Evolutionary conservation across 2,888 invertebrate genomes (phyloP), one percentile per base, ranked within the genome.

Genomic region (Fragum fragum): DNA sequence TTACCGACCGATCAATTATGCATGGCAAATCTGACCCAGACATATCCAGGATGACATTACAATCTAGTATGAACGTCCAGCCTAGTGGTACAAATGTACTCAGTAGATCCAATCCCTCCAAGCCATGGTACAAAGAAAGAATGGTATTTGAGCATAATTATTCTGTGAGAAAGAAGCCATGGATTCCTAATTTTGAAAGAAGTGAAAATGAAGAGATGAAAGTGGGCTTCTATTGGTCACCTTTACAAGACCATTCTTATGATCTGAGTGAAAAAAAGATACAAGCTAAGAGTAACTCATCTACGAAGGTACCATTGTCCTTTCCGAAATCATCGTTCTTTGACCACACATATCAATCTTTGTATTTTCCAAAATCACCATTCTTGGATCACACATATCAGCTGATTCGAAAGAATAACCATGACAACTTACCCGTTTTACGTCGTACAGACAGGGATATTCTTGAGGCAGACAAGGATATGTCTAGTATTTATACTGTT

Each of bases 321-420:
- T 36, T 36, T 36, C 32, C 5, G 3, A 9, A 36, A 47, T n/a
- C 14, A 47, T 3, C 47, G 16, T 9, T 9, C 18, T 47, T 47
- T 2, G 14, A 47, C 14, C 47, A 47, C 47, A 14, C 47, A 5
- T n/a, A 14, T 47, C 47, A 18, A 47, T 47, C 39, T 39, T 39
- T 39, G 39, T 14, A n/a, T 16, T 47, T 47, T 47, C 32, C 71
- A 32, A 82, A 85, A 52, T 85, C 85, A 3, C 85, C 85, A 47
- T 85, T 85, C 52, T 59, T 85, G 2, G 85, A 85, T 70, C 82
- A 85, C 55, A 75, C 77, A 52, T 85, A 85, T 70, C 82, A 85
- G 47, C 77, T 81, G 32, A 36, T 36, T 9, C 32, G 32, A 36
- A 36, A 36, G 32, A 36, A 36, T 6, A 3, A 9, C 32, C 3